Base-by-base conservation (phyloP, 2,888 invertebrate species). In the Sphaerophoria rueppellii region DNA sequence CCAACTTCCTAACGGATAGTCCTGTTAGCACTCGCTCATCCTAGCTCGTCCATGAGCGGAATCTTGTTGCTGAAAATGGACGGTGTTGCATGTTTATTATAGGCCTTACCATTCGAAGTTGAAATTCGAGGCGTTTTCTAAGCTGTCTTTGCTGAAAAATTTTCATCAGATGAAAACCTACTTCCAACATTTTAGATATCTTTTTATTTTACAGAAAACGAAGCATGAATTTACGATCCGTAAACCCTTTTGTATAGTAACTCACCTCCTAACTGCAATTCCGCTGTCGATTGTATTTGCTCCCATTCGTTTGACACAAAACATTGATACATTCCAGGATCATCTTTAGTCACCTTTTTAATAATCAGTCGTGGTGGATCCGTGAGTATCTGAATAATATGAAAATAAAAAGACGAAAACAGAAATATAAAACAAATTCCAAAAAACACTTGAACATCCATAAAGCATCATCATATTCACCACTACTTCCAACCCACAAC, bases 261-360 rank as follows among this genome's bases (percentile, higher is more conserved):
- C 93, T 93, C 91, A 96, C 96, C 95, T 87, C 97, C 96, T 89
- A 97, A 93, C 88, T 95, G 93, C 63, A 96, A 93, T 90, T 97
- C 96, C 1, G 96, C 95, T 0, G 95, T 94, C 9, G 96, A 96
- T 90, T 97, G 97, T 14, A 95, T 95, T 91, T 96, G 96, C 90
- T 97, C 97, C 92, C 95, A 95, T 87, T 96, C 95, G 89, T 96
- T 97, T 89, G 95, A 95, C 6, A 96, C 96, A 88, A 98, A 95
- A 91, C 98, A 98, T 89, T 98, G 98, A 92, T 97, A 98, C 94
- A 98, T 96, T 54, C 98, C 98, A 78, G 96, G 95, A 91, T 98
- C 98, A 77, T 96, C 95, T 88, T 95, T 95, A 87, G 95, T 95
- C 65, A 97, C 92, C 82, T 94, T 94, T 88, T 93, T 94, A 88